A percentile compares a stretch with the other conserved stretches of the same genome.
Conservation (phyloP, 1,140 invertebrate genomes). For the Zaprionus taronus region DNA sequence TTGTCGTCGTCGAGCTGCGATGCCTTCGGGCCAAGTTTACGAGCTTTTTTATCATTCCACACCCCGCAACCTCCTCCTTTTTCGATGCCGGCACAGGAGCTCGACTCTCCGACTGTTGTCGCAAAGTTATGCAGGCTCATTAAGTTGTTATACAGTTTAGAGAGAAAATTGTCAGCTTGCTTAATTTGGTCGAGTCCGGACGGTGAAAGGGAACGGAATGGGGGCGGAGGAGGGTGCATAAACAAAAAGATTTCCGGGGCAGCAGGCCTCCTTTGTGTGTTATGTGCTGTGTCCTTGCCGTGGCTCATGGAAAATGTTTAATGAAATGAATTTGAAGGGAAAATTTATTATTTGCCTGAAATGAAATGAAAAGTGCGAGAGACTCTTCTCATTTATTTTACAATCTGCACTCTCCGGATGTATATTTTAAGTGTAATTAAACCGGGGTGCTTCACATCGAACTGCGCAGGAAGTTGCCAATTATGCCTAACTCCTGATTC, state of each 20-base stretch:
- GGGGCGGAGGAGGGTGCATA: slow-evolving; percentile 42
- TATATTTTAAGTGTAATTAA: slow-evolving; percentile 71
- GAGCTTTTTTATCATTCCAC: slow-evolving; percentile 60
- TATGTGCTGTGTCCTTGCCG: slow-evolving; percentile 13
- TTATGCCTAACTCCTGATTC: slow-evolving; percentile 36
- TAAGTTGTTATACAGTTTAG: slow-evolving; percentile 83
- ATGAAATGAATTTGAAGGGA: slow-evolving; percentile 79
- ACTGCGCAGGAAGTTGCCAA: slow-evolving; percentile 35
- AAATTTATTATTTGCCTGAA: slow-evolving; percentile 75
- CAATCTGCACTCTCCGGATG: slow-evolving; percentile 41
- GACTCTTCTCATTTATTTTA: slow-evolving; percentile 44
- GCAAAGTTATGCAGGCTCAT: slow-evolving; percentile 82
- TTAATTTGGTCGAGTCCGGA: slow-evolving; percentile 69
- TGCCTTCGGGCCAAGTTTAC: slow-evolving; percentile 76
- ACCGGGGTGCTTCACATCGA: slow-evolving; percentile 34
- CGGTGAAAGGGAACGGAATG: slow-evolving; percentile 11
- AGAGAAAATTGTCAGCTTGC: slow-evolving; percentile 81
- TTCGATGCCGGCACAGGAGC: not conserved
- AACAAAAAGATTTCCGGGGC: slow-evolving; percentile 79
- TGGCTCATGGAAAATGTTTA: slow-evolving; percentile 76
- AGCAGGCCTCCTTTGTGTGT: slow-evolving; percentile 19
- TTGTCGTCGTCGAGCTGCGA: slow-evolving; percentile 25
- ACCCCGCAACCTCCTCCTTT: not conserved
- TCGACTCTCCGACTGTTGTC: slow-evolving; percentile 45
- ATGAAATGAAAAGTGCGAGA: slow-evolving; percentile 73